Evolutionary conservation across 2,888 invertebrate genomes (phyloP), one percentile per base, ranked within the genome.

Genomic region (Athalia circularis): DNA sequence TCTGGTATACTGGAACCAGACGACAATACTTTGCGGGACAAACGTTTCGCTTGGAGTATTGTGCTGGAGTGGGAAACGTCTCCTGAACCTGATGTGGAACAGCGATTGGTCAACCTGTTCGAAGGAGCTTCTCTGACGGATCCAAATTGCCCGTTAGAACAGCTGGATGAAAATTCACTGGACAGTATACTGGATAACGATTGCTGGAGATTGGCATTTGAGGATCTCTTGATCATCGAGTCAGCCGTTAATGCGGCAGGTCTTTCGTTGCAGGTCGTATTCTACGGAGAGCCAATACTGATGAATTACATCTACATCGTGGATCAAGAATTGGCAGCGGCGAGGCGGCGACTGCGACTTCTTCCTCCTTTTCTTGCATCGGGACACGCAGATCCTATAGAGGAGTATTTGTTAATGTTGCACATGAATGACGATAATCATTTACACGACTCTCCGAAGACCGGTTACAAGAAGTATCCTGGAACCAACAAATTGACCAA

Each of bases 221-320:
- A 50, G 43, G 77, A 80, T 52, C 78, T 78, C 2, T 59, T 80
- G 7, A 65, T 65, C 9, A 57, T 82, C 0, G 77, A 80, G 65
- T 64, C 77, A 6, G 68, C 76, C 62, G 7, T 80, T 50, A 57
- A 54, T 29, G 67, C 77, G 8, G 47, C 70, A 5, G 80, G 80
- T 50, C 2, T 80, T 54, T 79, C 59, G 43, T 70, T 81, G 29
- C 67, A 70, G 62, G 13, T 65, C n/a, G 59, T 78, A 9, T 80
- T 77, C 45, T 45, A 79, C 11, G 78, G 79, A 7, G 57, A 82
- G 64, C 80, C 78, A 8, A 62, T 78, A 7, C 59, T 76, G 1
- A 79, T 77, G 77, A 81, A 79, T 62, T 57, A 79, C 47, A 52
- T 82, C 13, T 77, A 78, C 72, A 70, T 79, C 3, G 67, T 15